These are phyloP conservation scores for Potamilus streckersoni DNA, from an alignment of 1,140 invertebrate genomes.

Conservation along the genomic window DNA sequence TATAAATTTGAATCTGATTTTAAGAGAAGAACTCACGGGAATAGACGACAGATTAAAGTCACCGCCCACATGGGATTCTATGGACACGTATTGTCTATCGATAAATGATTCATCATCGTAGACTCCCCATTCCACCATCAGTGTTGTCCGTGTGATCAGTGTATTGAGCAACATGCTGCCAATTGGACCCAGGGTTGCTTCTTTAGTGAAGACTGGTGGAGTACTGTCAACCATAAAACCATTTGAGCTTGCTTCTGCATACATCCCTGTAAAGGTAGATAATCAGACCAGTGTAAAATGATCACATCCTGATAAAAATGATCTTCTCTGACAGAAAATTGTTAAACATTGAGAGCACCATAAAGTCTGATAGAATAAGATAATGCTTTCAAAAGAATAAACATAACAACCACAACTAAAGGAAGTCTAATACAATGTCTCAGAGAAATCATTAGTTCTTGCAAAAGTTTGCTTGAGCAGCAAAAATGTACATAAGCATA, in stretches of 20 bases:
- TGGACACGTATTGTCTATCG: conserved; percentile 15
- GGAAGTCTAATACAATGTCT: no score
- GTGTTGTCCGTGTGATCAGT: background rate
- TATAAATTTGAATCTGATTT: no score
- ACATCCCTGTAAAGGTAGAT: conserved; percentile 6
- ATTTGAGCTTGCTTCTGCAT: conserved; percentile 28
- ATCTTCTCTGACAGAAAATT: no score
- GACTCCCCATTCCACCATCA: conserved; percentile 14
- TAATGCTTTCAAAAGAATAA: no score
- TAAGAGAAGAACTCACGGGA: background rate
- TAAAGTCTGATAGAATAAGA: no score
- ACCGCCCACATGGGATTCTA: conserved; percentile 21
- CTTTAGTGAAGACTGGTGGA: conserved; percentile 8
- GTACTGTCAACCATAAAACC: conserved; percentile 38
- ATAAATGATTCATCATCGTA: conserved; percentile 13
- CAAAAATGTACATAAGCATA: no score
- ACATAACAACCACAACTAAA: no score
- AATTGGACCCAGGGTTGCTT: background rate
- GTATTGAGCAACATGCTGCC: conserved; percentile 1
- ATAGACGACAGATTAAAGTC: conserved; percentile 14
- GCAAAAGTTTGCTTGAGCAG: no score
- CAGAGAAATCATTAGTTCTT: no score
- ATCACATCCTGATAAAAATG: no score
- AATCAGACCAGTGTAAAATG: no score
- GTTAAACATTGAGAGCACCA: no score